Conservation (phyloP, 37 sponge, comb jelly and placozoan species). For the Mnemiopsis leidyi region DNA sequence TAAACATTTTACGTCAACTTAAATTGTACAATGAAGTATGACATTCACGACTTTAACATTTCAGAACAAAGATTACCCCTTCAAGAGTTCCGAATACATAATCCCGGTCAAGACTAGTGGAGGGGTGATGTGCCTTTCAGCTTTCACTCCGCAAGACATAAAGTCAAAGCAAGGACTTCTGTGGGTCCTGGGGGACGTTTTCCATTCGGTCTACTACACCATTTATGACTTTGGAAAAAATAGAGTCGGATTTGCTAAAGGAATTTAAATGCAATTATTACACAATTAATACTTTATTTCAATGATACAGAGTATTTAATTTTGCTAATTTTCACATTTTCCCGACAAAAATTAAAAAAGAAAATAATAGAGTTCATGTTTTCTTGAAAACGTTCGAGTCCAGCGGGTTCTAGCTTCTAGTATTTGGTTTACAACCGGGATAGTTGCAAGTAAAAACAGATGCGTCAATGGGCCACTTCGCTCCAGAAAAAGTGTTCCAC, state of each 20-base stretch:
- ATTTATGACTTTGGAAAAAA: background rate
- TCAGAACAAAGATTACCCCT: background rate
- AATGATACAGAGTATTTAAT: no score
- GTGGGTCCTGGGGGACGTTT: slow-evolving; percentile 5
- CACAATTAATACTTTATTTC: no score
- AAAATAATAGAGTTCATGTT: no score
- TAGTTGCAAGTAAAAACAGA: background rate
- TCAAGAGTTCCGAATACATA: background rate
- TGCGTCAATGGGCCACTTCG: slow-evolving; percentile 5
- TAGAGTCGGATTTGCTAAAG: slow-evolving; percentile 5
- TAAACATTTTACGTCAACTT: no score
- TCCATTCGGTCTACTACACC: background rate
- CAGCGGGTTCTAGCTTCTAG: no score
- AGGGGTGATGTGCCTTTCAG: slow-evolving; percentile 31
- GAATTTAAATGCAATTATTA: background rate
- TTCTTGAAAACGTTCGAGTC: no score
- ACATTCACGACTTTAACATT: background rate
- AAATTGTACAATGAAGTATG: no score
- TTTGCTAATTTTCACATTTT: no score
- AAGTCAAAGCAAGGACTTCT: background rate
- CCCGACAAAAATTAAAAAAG: no score
- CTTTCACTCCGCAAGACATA: background rate
- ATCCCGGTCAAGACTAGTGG: background rate
- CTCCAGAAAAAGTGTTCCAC: slow-evolving; percentile 26
- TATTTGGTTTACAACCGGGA: slow-evolving; percentile 41